Evolutionary conservation across 2,113 vertebrate species (phyloP).

Genomic region (Cathartes aura): DNA sequence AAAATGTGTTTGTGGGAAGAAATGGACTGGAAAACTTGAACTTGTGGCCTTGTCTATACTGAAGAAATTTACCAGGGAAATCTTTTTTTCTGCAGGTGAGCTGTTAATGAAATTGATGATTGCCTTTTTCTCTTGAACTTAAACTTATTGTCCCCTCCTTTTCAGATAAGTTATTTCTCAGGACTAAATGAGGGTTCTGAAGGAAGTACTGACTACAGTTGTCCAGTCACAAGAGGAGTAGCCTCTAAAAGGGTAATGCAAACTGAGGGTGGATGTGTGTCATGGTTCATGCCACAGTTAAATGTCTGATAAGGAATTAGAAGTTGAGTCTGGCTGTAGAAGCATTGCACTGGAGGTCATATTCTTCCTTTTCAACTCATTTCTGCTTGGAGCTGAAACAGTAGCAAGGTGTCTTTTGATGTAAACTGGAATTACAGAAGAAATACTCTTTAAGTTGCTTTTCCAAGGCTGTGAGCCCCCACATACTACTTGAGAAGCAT

Average conservation of each 20-base stretch:
- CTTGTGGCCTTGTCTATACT: neutral
- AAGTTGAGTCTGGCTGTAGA: neutral
- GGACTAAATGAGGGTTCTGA: neutral
- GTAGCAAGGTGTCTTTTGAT: neutral
- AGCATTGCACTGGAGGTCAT: neutral
- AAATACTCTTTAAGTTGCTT: neutral
- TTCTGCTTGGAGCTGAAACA: neutral
- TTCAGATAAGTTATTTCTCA: neutral
- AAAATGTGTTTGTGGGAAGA: neutral
- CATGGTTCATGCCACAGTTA: neutral
- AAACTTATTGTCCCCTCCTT: neutral
- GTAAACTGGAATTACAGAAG: neutral
- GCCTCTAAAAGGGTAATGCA: neutral
- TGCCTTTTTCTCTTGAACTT: neutral
- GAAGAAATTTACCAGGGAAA: neutral
- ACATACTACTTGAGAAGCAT: neutral
- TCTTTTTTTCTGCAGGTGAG: neutral
- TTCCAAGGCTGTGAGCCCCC: neutral
- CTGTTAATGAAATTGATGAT: neutral
- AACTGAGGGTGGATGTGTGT: neutral
- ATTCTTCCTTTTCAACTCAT: neutral
- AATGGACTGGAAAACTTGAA: neutral
- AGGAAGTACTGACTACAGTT: neutral
- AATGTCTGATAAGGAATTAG: neutral
- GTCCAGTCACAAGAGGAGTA: neutral